Evolutionary conservation across 2,888 invertebrate genomes (phyloP).

Genomic region (Platypus cylindrus): DNA sequence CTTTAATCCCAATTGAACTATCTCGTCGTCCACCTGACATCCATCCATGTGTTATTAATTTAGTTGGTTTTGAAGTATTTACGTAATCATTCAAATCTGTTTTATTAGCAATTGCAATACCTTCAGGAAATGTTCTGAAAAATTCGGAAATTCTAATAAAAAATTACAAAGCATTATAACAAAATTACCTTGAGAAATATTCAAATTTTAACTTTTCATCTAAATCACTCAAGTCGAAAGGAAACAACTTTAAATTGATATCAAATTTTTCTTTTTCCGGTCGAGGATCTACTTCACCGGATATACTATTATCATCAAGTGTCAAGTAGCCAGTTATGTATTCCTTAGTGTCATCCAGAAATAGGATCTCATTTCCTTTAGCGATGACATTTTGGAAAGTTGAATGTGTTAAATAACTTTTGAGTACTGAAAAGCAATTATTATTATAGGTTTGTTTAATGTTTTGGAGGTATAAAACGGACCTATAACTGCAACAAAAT

Average conservation of each 20-base stretch:
- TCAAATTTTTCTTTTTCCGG: conserved; percentile 3
- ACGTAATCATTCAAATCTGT: conserved; percentile 23
- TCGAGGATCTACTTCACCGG: too few relatives aligned
- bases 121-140: conserved; percentile 16
- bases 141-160: not conserved
- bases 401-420: too few relatives aligned
- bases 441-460: too few relatives aligned
- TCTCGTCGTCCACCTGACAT: conserved; percentile 32
- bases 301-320: conserved; percentile 21
- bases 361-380: too few relatives aligned
- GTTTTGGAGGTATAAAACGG: too few relatives aligned
- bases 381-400: too few relatives aligned
- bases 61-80: conserved; percentile 35
- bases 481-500: too few relatives aligned
- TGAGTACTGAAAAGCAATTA: too few relatives aligned
- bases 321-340: conserved; percentile 23
- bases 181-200: conserved; percentile 34
- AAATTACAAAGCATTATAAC: not conserved
- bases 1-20: conserved; percentile 37
- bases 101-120: conserved; percentile 6
- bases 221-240: conserved; percentile 11
- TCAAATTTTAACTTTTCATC: conserved; percentile 37
- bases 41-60: conserved; percentile 44
- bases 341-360: conserved; percentile 36
- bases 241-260: too few relatives aligned